A percentile compares a stretch with the other conserved stretches of the same genome.
phyloP scores from a whole-genome alignment of 1,140 invertebrate species.

The Portunus trituberculatus region DNA sequence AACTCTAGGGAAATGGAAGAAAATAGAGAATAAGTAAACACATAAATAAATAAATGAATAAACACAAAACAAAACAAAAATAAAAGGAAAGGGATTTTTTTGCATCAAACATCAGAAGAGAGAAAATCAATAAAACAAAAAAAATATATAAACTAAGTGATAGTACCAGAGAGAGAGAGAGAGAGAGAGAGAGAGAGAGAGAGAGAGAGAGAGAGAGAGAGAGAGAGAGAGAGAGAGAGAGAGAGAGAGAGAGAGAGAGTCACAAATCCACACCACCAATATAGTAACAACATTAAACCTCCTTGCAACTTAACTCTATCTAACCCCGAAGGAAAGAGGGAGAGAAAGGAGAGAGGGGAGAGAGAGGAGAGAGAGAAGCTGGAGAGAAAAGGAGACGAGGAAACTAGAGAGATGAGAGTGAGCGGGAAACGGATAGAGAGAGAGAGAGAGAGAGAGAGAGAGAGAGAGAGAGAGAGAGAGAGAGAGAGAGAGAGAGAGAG shows the following conservation, averaged over 20 bases:
- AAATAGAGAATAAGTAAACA: slow-evolving; percentile 6
- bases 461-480: not conserved
- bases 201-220: not conserved
- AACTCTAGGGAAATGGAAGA: not conserved
- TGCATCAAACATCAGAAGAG: not conserved
- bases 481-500: too few relatives aligned
- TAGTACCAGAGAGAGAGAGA: not conserved
- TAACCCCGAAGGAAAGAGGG: too few relatives aligned
- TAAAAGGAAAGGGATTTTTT: not conserved
- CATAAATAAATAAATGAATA: not conserved
- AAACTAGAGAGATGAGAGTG: too few relatives aligned
- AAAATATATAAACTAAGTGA: not conserved
- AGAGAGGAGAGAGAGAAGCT: too few relatives aligned
- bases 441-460: not conserved
- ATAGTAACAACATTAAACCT: not conserved
- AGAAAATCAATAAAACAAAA: not conserved
- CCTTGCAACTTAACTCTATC: too few relatives aligned
- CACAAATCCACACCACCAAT: not conserved
- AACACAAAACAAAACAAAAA: not conserved
- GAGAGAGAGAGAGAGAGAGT: not conserved
- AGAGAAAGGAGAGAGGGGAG: too few relatives aligned
- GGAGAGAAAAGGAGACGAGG: too few relatives aligned
- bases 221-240: slow-evolving; percentile 6
- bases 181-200: not conserved
- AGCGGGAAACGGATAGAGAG: not conserved